phyloP scores from a whole-genome alignment of 1,140 invertebrate genomes.

The Hermatobates lingyangjiaoensis region DNA sequence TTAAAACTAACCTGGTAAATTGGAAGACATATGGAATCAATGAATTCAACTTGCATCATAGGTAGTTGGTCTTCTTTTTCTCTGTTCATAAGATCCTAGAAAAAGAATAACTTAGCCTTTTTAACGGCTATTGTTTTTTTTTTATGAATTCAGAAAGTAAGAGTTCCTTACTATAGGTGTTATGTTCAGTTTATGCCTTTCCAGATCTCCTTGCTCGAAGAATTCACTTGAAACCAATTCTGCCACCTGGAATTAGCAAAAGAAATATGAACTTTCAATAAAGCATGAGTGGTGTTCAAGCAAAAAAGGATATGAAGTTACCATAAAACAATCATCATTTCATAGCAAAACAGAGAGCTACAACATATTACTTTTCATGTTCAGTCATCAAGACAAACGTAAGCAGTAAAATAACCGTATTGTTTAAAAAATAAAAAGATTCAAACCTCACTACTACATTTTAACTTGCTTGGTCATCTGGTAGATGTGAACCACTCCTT shows the following conservation, averaged over 20 bases:
- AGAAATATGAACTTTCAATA: neutral
- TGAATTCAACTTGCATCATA: conserved; percentile 90
- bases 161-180: conserved; percentile 57
- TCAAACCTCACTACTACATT: no score
- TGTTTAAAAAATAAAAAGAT: no score
- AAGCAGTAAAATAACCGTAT: no score
- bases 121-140: neutral
- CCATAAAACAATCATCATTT: no score
- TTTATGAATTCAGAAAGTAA: conserved; percentile 4
- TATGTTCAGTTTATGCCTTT: conserved; percentile 64
- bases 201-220: conserved; percentile 88
- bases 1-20: conserved; percentile 88
- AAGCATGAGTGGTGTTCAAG: no score
- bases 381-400: no score
- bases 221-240: conserved; percentile 87
- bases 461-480: no score
- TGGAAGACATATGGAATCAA: conserved; percentile 86
- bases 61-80: conserved; percentile 89
- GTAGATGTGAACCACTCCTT: no score
- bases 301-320: no score
- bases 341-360: no score
- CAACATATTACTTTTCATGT: no score
- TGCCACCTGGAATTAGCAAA: conserved; percentile 35
- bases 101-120: conserved; percentile 17
- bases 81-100: conserved; percentile 87